phyloP scores from a whole-genome alignment of 2,113 vertebrate species.

The Poeciliopsis retropinna region DNA sequence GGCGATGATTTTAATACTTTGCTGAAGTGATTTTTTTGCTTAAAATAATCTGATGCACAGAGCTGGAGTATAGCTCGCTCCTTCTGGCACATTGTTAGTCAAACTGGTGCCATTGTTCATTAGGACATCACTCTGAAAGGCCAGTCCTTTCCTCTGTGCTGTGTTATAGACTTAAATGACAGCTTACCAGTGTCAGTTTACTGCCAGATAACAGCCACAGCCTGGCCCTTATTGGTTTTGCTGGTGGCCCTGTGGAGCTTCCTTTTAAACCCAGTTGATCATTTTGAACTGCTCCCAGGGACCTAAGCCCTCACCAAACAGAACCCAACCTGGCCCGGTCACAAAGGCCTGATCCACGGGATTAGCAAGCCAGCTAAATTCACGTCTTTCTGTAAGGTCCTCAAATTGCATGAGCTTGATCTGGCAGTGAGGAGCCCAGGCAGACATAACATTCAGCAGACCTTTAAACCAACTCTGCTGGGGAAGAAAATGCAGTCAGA shows the following conservation, averaged over 20 bases:
- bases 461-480: constrained; percentile 28
- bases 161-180: constrained; percentile 68
- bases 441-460: constrained; percentile 75
- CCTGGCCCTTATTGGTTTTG: constrained; percentile 75
- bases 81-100: constrained; percentile 60
- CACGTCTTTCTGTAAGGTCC: constrained; percentile 84
- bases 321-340: constrained; percentile 80
- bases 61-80: constrained; percentile 46
- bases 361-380: constrained; percentile 83
- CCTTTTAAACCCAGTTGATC: constrained; percentile 77
- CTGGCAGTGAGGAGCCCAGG: constrained; percentile 56
- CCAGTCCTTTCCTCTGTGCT: constrained; percentile 64
- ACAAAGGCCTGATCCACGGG: constrained; percentile 80
- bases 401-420: constrained; percentile 74
- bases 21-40: constrained; percentile 12
- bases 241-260: constrained; percentile 69
- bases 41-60: constrained; percentile 30
- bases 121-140: constrained; percentile 38
- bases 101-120: constrained; percentile 66
- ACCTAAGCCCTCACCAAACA: constrained; percentile 83
- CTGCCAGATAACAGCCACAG: constrained; percentile 71
- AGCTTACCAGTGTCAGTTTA: constrained; percentile 78
- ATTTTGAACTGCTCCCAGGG: constrained; percentile 77
- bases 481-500: constrained; percentile 33
- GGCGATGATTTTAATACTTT: constrained; percentile 33